phyloP scores from a whole-genome alignment of 92 coral and sea anemone species.

The Paramuricea clavata region DNA sequence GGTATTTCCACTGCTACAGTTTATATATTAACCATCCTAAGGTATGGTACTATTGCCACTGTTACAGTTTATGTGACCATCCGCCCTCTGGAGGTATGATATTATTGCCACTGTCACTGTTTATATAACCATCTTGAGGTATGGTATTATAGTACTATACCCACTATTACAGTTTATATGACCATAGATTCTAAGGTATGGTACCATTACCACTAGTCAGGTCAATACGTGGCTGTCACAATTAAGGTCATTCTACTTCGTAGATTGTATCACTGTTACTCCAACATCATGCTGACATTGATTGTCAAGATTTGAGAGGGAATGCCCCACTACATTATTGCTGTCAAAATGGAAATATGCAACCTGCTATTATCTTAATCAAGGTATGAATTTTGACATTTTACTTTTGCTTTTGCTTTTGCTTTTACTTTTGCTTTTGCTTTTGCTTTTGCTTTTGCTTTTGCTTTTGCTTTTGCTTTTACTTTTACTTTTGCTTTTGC shows the following conservation, averaged over 20 bases:
- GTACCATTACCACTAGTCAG: background rate
- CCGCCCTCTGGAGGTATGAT: too few relatives aligned
- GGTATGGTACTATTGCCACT: too few relatives aligned
- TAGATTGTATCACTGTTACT: constrained; percentile 83
- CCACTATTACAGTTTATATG: background rate
- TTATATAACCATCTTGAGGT: background rate
- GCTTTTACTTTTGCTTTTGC: too few relatives aligned
- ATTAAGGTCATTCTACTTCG: background rate
- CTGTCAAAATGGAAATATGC: constrained; percentile 86
- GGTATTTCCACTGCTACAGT: too few relatives aligned
- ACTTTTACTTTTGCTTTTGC: too few relatives aligned
- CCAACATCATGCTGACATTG: constrained; percentile 81
- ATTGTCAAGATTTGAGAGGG: constrained; percentile 79
- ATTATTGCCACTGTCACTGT: too few relatives aligned
- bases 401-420: too few relatives aligned
- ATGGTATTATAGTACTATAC: background rate
- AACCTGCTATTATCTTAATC: constrained; percentile 83
- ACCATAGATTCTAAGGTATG: background rate
- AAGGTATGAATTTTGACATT: constrained; percentile 72
- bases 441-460: too few relatives aligned
- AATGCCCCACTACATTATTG: constrained; percentile 94
- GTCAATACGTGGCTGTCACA: too few relatives aligned
- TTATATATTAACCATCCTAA: too few relatives aligned
- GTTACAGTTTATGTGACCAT: too few relatives aligned
- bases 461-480: too few relatives aligned